phyloP scores from a whole-genome alignment of 2,113 vertebrate genomes.

The Zeus faber region DNA sequence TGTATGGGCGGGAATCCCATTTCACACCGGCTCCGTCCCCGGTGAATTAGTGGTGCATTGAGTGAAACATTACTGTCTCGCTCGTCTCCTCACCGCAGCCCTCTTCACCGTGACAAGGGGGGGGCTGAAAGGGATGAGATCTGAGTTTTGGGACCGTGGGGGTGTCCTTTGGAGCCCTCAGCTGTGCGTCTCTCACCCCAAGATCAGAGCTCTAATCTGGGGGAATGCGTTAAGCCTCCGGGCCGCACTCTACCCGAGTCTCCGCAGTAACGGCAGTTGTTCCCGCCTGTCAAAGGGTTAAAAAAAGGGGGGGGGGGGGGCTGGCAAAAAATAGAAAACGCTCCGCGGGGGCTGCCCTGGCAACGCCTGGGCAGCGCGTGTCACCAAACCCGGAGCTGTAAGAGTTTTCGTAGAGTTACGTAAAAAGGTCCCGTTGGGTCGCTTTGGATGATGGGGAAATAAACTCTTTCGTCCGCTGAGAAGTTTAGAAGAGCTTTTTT shows the following conservation, averaged over 20 bases:
- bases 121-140: background rate
- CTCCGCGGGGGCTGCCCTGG: conserved; percentile 34
- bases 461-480: background rate
- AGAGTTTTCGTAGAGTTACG: background rate
- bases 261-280: conserved; percentile 52
- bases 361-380: conserved; percentile 20
- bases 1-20: background rate
- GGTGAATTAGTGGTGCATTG: conserved; percentile 11
- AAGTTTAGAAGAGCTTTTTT: background rate
- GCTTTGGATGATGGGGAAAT: too few relatives aligned
- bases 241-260: conserved; percentile 15
- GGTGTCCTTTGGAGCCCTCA: conserved; percentile 34
- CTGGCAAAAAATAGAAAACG: conserved; percentile 2
- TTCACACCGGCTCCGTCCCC: conserved; percentile 7
- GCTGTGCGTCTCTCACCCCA: conserved; percentile 42
- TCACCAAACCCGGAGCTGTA: conserved; percentile 10
- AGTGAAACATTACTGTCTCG: conserved; percentile 19
- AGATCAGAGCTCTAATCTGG: conserved; percentile 46
- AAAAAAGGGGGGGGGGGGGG: background rate
- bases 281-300: conserved; percentile 41
- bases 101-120: background rate
- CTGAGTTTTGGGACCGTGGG: background rate
- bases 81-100: background rate
- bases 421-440: background rate
- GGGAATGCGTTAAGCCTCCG: conserved; percentile 60